A percentile compares a stretch with the other conserved stretches of the same genome.
phyloP scores from a whole-genome alignment of 2,888 invertebrate species.

The Cosmorhoe ocellata region DNA sequence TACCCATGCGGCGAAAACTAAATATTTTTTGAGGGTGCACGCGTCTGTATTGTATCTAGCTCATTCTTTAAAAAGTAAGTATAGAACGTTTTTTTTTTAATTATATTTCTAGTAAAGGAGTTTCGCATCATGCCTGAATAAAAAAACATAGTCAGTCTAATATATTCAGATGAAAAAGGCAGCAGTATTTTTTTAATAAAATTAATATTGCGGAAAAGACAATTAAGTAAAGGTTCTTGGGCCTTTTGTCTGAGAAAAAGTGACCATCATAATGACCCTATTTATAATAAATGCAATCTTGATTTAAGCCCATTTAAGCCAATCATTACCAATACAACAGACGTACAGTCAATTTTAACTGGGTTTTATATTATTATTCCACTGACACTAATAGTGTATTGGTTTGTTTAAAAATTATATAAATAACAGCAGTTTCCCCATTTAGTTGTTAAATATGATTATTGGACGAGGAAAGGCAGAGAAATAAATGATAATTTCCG shows the following conservation, averaged over 20 bases:
- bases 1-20: no score
- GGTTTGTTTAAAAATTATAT: constrained; percentile 26
- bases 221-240: background rate
- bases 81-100: no score
- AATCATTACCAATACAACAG: constrained; percentile 8
- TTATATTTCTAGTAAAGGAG: no score
- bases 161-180: no score
- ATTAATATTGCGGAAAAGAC: constrained; percentile 8
- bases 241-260: constrained; percentile 7
- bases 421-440: constrained; percentile 19
- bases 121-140: no score
- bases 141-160: no score
- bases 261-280: constrained; percentile 20
- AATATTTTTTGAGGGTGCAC: no score
- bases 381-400: constrained; percentile 11
- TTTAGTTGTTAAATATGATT: constrained; percentile 24
- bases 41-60: no score
- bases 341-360: constrained; percentile 12
- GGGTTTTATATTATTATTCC: constrained; percentile 7
- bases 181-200: no score
- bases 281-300: constrained; percentile 30
- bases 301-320: constrained; percentile 12
- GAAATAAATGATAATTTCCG: background rate
- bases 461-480: constrained; percentile 10
- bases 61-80: no score